A percentile compares a stretch with the other conserved stretches of the same genome.
Evolutionary conservation across 2,888 invertebrate genomes (phyloP).

Genomic region (Dryococelus australis): DNA sequence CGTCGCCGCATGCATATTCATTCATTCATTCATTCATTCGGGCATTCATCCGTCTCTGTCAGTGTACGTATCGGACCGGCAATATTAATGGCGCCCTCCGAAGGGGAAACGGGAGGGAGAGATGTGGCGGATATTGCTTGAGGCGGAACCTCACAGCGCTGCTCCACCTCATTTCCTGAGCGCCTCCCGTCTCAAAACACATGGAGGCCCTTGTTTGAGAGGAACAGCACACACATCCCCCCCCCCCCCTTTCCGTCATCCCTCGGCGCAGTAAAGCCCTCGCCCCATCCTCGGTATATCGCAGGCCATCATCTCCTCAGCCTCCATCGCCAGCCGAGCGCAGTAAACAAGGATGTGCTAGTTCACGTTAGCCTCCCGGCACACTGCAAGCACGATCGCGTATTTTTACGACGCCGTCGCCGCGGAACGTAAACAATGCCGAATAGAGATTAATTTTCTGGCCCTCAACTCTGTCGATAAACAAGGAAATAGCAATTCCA

Average conservation of each 20-base stretch:
- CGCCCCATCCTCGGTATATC: neutral
- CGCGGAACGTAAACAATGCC: too few relatives aligned
- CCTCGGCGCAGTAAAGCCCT: neutral
- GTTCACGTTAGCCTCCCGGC: too few relatives aligned
- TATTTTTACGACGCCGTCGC: too few relatives aligned
- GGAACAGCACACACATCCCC: neutral
- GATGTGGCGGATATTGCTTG: slow-evolving; percentile 16
- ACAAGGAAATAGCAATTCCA: too few relatives aligned
- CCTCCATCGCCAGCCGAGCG: neutral
- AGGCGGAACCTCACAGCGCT: neutral
- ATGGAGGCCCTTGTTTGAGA: neutral
- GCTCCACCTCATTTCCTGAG: slow-evolving; percentile 1
- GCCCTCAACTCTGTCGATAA: too few relatives aligned
- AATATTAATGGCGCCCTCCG: neutral
- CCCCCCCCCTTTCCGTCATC: neutral
- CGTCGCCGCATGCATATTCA: slow-evolving; percentile 16
- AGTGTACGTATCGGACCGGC: neutral
- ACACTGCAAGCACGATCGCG: too few relatives aligned
- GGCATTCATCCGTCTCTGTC: slow-evolving; percentile 16
- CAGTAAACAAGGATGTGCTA: neutral
- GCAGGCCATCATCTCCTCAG: neutral
- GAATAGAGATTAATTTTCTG: too few relatives aligned
- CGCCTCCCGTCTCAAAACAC: slow-evolving; percentile 11
- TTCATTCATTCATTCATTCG: slow-evolving; percentile 3
- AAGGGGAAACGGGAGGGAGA: neutral